These are phyloP conservation scores for Cyclura pinguis DNA, from an alignment of 2,797 vertebrate species.

Conservation along the genomic window DNA sequence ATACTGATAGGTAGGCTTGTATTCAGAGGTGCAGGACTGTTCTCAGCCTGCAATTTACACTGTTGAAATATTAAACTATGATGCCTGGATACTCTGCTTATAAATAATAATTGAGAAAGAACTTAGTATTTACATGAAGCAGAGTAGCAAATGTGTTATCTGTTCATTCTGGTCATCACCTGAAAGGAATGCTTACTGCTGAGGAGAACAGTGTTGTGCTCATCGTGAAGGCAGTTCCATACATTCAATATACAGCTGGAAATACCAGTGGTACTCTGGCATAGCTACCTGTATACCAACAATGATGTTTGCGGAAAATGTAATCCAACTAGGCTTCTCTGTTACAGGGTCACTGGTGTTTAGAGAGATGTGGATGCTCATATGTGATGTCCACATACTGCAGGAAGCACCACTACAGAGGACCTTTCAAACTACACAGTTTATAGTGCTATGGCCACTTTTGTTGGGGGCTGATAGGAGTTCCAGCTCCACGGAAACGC, in stretches of 20 bases:
- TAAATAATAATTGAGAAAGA: neutral
- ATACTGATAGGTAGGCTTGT: slow-evolving; percentile 1
- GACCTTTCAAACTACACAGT: too few species aligned
- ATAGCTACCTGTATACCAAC: neutral
- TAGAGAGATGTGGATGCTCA: neutral
- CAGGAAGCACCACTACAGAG: neutral
- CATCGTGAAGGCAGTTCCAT: too few species aligned
- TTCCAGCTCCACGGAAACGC: too few species aligned
- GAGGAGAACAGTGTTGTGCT: neutral
- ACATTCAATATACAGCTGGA: neutral
- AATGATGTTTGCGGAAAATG: neutral
- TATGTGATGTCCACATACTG: neutral
- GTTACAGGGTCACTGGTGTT: neutral
- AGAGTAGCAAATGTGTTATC: neutral
- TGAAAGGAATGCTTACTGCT: neutral
- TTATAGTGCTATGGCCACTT: too few species aligned
- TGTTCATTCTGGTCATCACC: neutral
- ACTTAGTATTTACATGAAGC: neutral
- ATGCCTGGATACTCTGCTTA: too few species aligned
- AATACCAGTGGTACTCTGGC: neutral
- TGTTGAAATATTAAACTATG: neutral
- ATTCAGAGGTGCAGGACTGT: slow-evolving; percentile 21
- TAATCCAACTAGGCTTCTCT: too few species aligned
- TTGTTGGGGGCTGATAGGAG: too few species aligned
- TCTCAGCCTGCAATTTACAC: neutral